These are phyloP conservation scores for Metacarcinus magister DNA, from an alignment of 2,888 invertebrate genomes.

Conservation along the genomic window DNA sequence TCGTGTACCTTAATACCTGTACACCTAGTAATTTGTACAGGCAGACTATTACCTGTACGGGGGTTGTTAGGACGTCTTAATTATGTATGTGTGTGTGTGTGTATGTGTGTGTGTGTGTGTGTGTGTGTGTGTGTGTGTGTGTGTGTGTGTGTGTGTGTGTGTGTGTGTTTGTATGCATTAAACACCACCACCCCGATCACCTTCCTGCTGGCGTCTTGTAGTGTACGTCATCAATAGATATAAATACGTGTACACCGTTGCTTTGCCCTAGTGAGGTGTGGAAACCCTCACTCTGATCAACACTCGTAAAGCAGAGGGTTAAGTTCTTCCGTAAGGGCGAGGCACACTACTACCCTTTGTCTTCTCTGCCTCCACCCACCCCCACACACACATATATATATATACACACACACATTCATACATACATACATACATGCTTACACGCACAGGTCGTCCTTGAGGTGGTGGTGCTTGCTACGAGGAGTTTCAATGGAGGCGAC, in stretches of 20 bases:
- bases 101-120: not conserved
- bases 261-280: not conserved
- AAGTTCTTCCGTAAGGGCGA: slow-evolving; percentile 19
- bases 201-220: not conserved
- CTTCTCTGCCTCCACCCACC: not conserved
- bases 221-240: not conserved
- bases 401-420: too few relatives aligned
- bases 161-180: not conserved
- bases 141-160: not conserved
- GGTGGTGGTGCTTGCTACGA: not conserved
- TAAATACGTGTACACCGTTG: not conserved
- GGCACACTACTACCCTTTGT: not conserved
- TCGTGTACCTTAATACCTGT: not conserved
- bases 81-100: not conserved
- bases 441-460: slow-evolving; percentile 1
- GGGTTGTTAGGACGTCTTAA: not conserved
- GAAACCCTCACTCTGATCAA: not conserved
- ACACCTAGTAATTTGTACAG: not conserved
- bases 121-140: slow-evolving; percentile 26
- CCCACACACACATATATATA: too few relatives aligned
- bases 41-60: not conserved
- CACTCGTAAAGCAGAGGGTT: not conserved
- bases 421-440: too few relatives aligned
- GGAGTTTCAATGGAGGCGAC: not conserved
- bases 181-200: not conserved